Evolutionary conservation across 2,888 invertebrate genomes (phyloP), one percentile per base, ranked within the genome.

Genomic region (Erebia aethiops): DNA sequence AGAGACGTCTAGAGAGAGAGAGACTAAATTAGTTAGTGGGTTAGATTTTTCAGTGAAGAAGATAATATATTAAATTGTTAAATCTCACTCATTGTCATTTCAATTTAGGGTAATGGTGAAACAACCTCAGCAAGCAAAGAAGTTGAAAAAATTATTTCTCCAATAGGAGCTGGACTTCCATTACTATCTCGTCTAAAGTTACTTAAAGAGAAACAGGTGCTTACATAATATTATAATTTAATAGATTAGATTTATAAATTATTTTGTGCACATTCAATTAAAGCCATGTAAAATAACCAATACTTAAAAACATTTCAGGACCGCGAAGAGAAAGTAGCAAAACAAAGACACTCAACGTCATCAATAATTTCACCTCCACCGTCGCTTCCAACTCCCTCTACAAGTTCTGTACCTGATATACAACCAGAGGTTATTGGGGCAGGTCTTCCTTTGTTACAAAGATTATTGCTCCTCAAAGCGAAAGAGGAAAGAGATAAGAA

Each of bases 81-180:
- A 46, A 26, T 13, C n/a, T 49, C 46, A 62, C 21, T 62, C 13
- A 21, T 21, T 62, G 21, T 58, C 49, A 26, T 56, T 41, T 41
- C 3, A 57, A 52, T 73, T 54, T 11, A 94, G 95, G 88, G 94
- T 81, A 86, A 90, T 83, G 88, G 94, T 77, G 84, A 89, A 74
- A 90, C 87, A 54, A 86, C 88, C 1, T 89, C 89, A 8, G 91
- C 88, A 18, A 87, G 82, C 71, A 94, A 93, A 79, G 95, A 95
- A 76, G 87, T 84, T 43, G 95, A 94, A 70, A 95, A 95, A 79
- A 93, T 95, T 60, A 94, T 94, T 69, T 97, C 97, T 66, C 97
- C 97, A 0, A 94, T 98, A 73, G 98, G 98, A 56, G 98, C 97
- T 5, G 98, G 98, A 0, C 89, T 98, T 68, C 98, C 98, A 0